These are phyloP conservation scores for Gymnorhina tibicen DNA, from an alignment of 2,113 vertebrate species.

Conservation along the genomic window DNA sequence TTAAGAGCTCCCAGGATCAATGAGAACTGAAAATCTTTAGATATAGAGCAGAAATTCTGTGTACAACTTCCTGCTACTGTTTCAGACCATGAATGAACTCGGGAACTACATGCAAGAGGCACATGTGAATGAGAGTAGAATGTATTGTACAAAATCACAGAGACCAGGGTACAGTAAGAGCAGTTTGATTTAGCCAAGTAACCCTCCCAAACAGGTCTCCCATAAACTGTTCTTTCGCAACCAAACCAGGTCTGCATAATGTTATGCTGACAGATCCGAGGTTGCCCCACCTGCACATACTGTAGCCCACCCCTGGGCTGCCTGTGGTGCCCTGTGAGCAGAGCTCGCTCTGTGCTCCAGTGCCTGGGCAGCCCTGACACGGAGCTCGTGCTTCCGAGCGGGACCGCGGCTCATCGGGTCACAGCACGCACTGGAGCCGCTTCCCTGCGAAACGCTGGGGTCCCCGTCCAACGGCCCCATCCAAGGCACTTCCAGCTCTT, in stretches of 20 bases:
- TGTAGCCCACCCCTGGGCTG: not conserved
- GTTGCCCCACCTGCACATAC: not conserved
- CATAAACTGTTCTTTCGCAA: not conserved
- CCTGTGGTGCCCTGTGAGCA: not conserved
- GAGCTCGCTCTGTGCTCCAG: rapidly evolving
- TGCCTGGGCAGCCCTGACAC: rapidly evolving
- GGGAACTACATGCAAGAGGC: not conserved
- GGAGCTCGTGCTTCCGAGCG: not conserved
- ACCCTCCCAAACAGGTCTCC: not conserved
- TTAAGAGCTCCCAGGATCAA: not conserved
- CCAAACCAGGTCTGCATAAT: not conserved
- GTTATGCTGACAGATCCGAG: not conserved
- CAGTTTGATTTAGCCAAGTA: not conserved
- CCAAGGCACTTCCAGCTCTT: not conserved
- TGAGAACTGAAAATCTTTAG: not conserved
- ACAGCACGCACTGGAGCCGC: no score
- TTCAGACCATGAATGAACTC: not conserved
- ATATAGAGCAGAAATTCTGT: not conserved
- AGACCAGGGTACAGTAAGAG: not conserved
- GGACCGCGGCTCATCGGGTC: not conserved
- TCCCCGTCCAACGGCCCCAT: not conserved
- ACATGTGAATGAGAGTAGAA: rapidly evolving
- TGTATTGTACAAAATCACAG: not conserved
- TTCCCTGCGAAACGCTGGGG: not conserved
- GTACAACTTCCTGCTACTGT: not conserved